Evolutionary conservation across 2,797 vertebrate genomes (phyloP).

Genomic region (Mormyrus hasselquistii): DNA sequence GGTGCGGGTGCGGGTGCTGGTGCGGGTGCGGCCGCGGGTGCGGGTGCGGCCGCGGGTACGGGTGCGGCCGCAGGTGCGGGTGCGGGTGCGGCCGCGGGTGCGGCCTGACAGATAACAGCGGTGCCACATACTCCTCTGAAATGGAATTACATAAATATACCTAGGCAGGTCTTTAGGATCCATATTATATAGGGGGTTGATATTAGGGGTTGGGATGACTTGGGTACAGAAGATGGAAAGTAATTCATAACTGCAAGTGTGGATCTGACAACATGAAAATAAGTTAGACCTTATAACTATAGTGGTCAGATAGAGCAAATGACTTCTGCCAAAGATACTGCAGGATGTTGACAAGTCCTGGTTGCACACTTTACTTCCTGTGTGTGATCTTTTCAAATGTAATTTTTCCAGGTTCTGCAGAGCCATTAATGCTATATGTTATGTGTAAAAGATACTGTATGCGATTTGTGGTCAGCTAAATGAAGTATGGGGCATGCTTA

Average conservation of each 20-base stretch:
- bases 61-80: no score
- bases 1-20: background rate
- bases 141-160: background rate
- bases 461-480: background rate
- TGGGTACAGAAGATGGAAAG: background rate
- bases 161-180: background rate
- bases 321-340: background rate
- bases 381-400: background rate
- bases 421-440: background rate
- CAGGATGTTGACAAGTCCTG: background rate
- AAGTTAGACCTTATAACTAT: background rate
- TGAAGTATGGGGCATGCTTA: background rate
- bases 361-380: background rate
- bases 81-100: no score
- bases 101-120: background rate
- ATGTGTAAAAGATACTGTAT: background rate
- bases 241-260: background rate
- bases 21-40: no score
- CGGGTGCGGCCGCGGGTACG: no score
- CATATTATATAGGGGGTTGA: background rate
- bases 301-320: background rate
- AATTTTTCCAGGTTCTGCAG: background rate
- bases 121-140: background rate
- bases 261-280: background rate
- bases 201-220: background rate